These are phyloP conservation scores for Pelvicachromis taeniatus DNA, from an alignment of 2,113 vertebrate species.

Conservation along the genomic window DNA sequence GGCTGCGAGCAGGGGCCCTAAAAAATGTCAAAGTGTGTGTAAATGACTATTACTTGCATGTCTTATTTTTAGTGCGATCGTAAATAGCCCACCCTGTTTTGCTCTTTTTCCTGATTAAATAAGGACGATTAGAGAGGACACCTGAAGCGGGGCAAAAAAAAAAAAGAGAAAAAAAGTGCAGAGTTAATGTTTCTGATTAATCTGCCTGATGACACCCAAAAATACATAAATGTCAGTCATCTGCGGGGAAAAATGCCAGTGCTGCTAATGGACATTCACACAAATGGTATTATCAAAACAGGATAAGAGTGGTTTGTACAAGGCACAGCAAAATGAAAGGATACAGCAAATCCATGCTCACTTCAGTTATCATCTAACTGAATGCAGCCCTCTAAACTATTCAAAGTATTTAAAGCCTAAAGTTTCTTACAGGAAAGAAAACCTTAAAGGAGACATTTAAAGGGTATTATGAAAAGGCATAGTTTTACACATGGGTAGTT, in stretches of 20 bases:
- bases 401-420: not conserved
- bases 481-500: not conserved
- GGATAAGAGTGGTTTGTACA: not conserved
- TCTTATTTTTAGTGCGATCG: conserved; percentile 22
- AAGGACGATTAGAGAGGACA: conserved; percentile 50
- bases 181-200: conserved; percentile 20
- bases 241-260: conserved; percentile 34
- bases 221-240: conserved; percentile 59
- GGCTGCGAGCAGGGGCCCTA: conserved; percentile 43
- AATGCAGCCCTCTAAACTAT: not conserved
- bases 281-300: not conserved
- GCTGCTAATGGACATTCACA: conserved; percentile 4
- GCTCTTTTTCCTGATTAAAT: conserved; percentile 29
- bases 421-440: not conserved
- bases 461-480: not conserved
- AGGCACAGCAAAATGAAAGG: conserved; percentile 4
- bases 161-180: not conserved
- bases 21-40: conserved; percentile 64
- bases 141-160: conserved; percentile 32
- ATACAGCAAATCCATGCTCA: not conserved
- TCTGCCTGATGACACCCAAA: conserved; percentile 39
- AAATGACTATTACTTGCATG: conserved; percentile 38
- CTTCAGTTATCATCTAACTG: not conserved
- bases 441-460: not conserved
- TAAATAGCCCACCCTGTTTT: not conserved